Evolutionary conservation across 2,113 vertebrate genomes (phyloP).

Genomic region (Vanacampus margaritifer): DNA sequence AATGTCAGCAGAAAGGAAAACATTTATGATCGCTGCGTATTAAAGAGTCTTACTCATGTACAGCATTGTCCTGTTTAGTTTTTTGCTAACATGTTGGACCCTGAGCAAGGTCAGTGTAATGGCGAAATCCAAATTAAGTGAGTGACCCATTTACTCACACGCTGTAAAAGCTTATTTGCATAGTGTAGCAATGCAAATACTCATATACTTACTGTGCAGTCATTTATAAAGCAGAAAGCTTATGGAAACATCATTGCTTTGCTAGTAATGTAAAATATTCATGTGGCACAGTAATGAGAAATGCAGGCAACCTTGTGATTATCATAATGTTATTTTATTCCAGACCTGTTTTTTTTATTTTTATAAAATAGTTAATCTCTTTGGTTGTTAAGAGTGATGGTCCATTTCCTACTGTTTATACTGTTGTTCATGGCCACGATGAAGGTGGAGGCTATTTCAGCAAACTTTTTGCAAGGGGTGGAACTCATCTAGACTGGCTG

Average conservation of each 20-base stretch:
- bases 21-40: not conserved
- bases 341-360: not conserved
- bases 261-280: not conserved
- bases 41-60: not conserved
- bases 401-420: not conserved
- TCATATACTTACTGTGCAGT: constrained; percentile 16
- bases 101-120: not conserved
- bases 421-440: too few relatives aligned
- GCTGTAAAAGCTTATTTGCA: not conserved
- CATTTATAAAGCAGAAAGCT: constrained; percentile 22
- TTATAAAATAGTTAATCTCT: not conserved
- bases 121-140: not conserved
- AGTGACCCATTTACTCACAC: not conserved
- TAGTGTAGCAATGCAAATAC: not conserved
- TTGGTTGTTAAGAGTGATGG: not conserved
- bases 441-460: too few relatives aligned
- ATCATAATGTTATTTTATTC: not conserved
- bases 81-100: not conserved
- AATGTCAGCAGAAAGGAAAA: constrained; percentile 49
- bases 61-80: not conserved
- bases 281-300: not conserved
- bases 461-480: too few relatives aligned
- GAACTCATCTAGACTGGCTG: too few relatives aligned
- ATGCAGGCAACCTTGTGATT: not conserved
- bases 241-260: not conserved